These are phyloP conservation scores for Centroberyx gerrardi DNA, from an alignment of 2,797 vertebrate species.

Conservation along the genomic window DNA sequence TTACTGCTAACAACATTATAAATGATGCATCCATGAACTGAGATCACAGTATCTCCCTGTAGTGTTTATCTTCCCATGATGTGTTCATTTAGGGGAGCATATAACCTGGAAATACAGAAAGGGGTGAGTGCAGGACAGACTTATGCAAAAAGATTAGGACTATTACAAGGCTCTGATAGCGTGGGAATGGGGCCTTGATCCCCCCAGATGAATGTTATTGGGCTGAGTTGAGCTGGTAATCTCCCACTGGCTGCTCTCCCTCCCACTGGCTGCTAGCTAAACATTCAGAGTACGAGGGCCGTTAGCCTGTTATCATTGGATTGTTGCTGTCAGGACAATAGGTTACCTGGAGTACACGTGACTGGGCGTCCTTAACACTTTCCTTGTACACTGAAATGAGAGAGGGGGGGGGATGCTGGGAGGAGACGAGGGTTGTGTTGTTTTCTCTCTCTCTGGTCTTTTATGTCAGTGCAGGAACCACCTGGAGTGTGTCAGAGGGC, in stretches of 20 bases:
- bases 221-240: constrained; percentile 55
- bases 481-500: constrained; percentile 49
- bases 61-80: too few species aligned
- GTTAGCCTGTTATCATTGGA: constrained; percentile 14
- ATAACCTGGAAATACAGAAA: constrained; percentile 1
- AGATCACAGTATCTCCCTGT: too few species aligned
- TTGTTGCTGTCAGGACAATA: constrained; percentile 3
- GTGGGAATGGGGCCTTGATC: constrained; percentile 54
- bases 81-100: neutral
- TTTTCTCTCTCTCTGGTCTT: constrained; percentile 15
- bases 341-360: constrained; percentile 21
- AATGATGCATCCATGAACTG: too few species aligned
- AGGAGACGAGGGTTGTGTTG: neutral
- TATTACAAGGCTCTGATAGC: constrained; percentile 32
- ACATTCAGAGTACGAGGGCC: constrained; percentile 16
- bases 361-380: constrained; percentile 13
- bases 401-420: neutral
- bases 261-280: constrained; percentile 37
- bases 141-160: neutral
- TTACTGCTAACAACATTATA: too few species aligned
- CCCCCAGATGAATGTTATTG: constrained; percentile 48
- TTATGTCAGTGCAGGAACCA: constrained; percentile 57
- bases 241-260: constrained; percentile 60
- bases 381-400: constrained; percentile 1
- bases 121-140: too few species aligned